Evolutionary conservation across 2,113 vertebrate genomes (phyloP), one percentile per base, ranked within the genome.

Genomic region (Scophthalmus maximus): DNA sequence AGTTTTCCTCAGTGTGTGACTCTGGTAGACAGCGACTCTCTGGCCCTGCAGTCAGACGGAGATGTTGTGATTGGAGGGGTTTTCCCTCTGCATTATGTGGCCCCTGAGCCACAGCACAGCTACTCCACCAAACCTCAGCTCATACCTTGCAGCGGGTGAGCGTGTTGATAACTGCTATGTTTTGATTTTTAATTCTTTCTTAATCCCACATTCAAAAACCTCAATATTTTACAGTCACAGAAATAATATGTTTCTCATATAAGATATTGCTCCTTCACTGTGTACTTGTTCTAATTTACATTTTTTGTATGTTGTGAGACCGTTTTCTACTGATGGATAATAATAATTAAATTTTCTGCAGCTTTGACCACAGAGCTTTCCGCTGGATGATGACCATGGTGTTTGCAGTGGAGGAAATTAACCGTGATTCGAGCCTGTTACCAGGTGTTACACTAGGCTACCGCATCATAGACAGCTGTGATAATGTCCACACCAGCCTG

Each of bases 371-470:
- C 47, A 79, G 87, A 63, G 87, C 83, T 8, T 88, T 91, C 56
- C 85, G 82, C 8, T 91, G 87, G 87, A 87, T 89, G 82, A 87
- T 88, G 84, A 86, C 92, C 1, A 91, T 94, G 92, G 86, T 88
- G 47, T 94, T 93, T 34, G 78, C 93, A 4, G 84, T 93, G 51
- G 79, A 91, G 27, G 92, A 94, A 81, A 91, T 94, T 55, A 94
- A 94, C 49, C 76, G 63, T 56, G 87, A 88, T 57, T 80, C 85
- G 1, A 79, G 67, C 22, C 67, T 94, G 5, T 83, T 93, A 17
- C 92, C 92, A 2, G 89, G 86, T 12, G 42, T 94, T 12, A 90
- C 56, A 11, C 57, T 94, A 3, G 93, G 93, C 15, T 94, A 92
- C 55, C 60, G 50, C 18, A 89, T 93, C 30, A 76, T 90, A 65